Percentiles rank a stretch among this genome's conserved stretches.
phyloP scores from a whole-genome alignment of 2,113 vertebrate genomes.

The Lanius collurio region DNA sequence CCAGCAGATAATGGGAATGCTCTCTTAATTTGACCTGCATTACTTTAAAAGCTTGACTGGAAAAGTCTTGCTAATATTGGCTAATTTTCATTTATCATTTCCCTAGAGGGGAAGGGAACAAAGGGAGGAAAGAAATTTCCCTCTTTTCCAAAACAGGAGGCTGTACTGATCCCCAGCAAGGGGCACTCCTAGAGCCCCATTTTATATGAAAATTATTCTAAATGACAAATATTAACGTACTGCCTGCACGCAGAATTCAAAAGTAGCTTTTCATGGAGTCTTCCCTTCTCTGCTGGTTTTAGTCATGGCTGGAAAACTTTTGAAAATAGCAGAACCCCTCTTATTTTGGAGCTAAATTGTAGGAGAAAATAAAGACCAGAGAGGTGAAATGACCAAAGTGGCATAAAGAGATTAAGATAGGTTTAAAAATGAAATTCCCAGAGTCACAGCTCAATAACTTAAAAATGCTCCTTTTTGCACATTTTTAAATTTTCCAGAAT shows the following conservation, averaged over 20 bases:
- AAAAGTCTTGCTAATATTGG: neutral
- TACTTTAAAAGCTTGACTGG: neutral
- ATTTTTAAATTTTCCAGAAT: neutral
- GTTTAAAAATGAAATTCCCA: neutral
- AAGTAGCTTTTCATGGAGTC: neutral
- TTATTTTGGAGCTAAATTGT: neutral
- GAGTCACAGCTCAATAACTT: neutral
- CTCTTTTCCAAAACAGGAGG: neutral
- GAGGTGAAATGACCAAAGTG: neutral
- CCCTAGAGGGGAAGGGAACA: neutral
- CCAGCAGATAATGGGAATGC: neutral
- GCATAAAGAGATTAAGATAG: neutral
- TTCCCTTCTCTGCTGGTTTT: neutral
- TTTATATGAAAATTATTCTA: neutral
- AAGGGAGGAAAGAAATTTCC: neutral
- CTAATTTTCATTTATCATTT: neutral
- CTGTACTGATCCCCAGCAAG: neutral
- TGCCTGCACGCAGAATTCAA: neutral
- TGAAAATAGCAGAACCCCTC: neutral
- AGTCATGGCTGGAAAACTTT: neutral
- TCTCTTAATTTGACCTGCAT: neutral
- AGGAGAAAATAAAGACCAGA: neutral
- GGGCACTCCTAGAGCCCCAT: rapidly evolving
- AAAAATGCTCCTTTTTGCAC: neutral
- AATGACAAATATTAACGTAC: neutral